Evolutionary conservation across 2,113 vertebrate genomes (phyloP).

Genomic region (Zosterops borbonicus): DNA sequence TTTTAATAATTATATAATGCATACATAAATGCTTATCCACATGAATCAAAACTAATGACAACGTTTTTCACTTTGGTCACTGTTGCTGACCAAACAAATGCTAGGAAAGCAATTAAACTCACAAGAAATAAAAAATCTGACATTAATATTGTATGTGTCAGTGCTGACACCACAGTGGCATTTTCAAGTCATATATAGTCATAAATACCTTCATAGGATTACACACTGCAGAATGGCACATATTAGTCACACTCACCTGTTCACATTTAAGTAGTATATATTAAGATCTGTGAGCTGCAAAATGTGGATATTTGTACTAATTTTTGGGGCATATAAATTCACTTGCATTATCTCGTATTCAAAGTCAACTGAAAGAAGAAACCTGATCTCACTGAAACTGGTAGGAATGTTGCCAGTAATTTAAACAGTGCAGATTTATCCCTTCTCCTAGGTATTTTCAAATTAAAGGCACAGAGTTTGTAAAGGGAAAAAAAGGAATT

Average conservation of each 20-base stretch:
- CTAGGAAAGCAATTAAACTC: not conserved
- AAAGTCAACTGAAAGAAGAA: not conserved
- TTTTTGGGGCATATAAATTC: not conserved
- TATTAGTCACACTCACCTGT: not conserved
- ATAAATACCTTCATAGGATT: not conserved
- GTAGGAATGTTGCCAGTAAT: not conserved
- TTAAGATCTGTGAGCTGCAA: not conserved
- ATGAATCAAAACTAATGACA: not conserved
- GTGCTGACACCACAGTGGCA: not conserved
- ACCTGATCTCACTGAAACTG: not conserved
- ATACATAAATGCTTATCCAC: not conserved
- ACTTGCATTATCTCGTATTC: not conserved
- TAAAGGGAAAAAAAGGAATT: not conserved
- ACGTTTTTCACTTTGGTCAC: not conserved
- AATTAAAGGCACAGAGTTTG: not conserved
- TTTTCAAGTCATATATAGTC: not conserved
- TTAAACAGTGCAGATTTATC: not conserved
- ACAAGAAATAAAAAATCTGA: not conserved
- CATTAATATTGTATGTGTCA: not conserved
- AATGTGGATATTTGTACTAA: not conserved
- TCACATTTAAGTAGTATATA: not conserved
- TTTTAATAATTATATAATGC: not conserved
- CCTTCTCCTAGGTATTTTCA: not conserved
- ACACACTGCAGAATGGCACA: not conserved
- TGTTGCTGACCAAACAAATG: not conserved